Evolutionary conservation across 2,797 vertebrate genomes (phyloP).

Genomic region (Streptopelia turtur): DNA sequence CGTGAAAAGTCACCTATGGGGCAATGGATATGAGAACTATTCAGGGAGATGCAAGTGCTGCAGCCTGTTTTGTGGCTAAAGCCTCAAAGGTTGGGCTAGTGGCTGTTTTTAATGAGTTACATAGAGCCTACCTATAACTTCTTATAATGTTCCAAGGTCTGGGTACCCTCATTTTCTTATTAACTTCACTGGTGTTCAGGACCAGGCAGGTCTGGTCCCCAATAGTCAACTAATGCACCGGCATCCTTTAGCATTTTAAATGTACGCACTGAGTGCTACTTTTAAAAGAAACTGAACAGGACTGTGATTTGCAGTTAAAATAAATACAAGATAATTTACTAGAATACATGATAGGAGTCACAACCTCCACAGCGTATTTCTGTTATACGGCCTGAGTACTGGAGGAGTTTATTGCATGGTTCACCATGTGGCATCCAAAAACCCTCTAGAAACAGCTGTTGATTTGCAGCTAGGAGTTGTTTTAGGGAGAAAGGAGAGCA

Average conservation of each 20-base stretch:
- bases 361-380: background rate
- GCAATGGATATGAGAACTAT: background rate
- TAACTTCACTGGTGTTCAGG: background rate
- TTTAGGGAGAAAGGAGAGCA: background rate
- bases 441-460: background rate
- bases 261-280: background rate
- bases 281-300: background rate
- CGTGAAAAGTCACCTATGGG: background rate
- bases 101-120: background rate
- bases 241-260: background rate
- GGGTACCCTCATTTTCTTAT: background rate
- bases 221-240: fast-evolving
- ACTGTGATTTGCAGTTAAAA: background rate
- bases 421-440: background rate
- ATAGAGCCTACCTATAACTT: background rate
- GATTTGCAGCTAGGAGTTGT: background rate
- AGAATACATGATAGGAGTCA: background rate
- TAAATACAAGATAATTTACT: background rate
- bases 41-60: background rate
- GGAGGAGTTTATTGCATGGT: background rate
- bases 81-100: background rate
- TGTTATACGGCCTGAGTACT: background rate
- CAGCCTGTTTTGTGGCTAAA: background rate
- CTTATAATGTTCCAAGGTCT: background rate
- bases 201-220: background rate